phyloP scores from a whole-genome alignment of 2,888 invertebrate species.

The Mallateleia sp. region DNA sequence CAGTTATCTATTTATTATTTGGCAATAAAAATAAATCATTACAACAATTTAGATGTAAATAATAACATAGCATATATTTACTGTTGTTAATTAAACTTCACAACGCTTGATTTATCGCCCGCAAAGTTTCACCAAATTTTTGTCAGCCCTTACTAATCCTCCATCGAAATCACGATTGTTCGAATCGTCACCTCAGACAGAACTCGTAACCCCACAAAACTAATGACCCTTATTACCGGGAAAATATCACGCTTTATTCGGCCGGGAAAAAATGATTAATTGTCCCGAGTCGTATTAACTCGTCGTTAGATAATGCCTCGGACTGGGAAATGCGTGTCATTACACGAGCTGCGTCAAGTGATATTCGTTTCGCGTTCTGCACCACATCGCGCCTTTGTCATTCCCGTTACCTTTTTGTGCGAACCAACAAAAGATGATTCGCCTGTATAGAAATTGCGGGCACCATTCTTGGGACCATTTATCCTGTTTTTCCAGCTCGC shows the following conservation, averaged over 20 bases:
- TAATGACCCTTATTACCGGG: constrained; percentile 28
- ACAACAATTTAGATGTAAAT: no score
- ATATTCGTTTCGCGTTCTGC: constrained; percentile 57
- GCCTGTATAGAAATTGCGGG: constrained; percentile 16
- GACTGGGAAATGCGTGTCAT: constrained; percentile 53
- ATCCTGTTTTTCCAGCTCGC: constrained; percentile 27
- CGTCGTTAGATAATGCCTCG: constrained; percentile 16
- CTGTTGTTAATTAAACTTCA: no score
- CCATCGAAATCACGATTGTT: no score
- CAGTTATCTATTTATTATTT: no score
- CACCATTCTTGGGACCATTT: constrained; percentile 32
- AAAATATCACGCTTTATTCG: constrained; percentile 10
- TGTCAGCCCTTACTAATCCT: no score
- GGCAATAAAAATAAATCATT: no score
- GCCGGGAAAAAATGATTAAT: constrained; percentile 54
- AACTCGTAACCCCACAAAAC: constrained; percentile 15
- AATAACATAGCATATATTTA: no score
- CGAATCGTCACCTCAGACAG: no score
- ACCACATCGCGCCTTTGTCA: constrained; percentile 48
- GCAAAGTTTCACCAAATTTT: no score
- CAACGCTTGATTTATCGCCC: no score
- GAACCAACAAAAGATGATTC: constrained; percentile 52
- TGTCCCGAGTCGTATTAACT: constrained; percentile 40
- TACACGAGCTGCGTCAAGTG: constrained; percentile 43
- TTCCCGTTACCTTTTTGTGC: constrained; percentile 6